phyloP scores from a whole-genome alignment of 2,113 vertebrate species.

The Jaculus jaculus region DNA sequence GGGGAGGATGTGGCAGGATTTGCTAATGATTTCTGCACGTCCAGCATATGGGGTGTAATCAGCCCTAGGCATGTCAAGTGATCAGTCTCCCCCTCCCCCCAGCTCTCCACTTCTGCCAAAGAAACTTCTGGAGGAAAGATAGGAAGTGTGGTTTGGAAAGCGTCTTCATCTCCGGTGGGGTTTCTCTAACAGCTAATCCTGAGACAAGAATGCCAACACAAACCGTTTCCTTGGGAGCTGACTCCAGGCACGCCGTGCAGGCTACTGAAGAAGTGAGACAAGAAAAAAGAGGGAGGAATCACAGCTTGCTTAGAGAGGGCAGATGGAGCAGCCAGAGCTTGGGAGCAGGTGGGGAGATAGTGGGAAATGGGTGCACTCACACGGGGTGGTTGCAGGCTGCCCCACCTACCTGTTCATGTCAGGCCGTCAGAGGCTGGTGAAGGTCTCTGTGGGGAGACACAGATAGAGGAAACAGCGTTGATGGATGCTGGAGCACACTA shows the following conservation, averaged over 20 bases:
- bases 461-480: accelerated
- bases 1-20: neutral
- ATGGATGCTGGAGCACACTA: neutral
- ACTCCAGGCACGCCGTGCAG: no score
- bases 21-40: neutral
- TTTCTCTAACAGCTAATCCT: neutral
- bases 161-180: neutral
- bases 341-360: neutral
- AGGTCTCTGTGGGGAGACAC: neutral
- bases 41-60: neutral
- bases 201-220: neutral
- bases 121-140: neutral
- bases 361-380: neutral
- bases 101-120: neutral
- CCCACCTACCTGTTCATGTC: no score
- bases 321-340: neutral
- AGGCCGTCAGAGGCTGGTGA: neutral
- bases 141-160: neutral
- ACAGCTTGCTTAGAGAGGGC: no score
- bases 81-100: neutral
- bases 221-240: neutral
- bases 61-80: no score
- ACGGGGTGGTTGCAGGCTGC: neutral
- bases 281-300: neutral
- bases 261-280: no score